Evolutionary conservation across 2,797 vertebrate genomes (phyloP), one percentile per base, ranked within the genome.

Genomic region (Helicolenus hilgendorfi): DNA sequence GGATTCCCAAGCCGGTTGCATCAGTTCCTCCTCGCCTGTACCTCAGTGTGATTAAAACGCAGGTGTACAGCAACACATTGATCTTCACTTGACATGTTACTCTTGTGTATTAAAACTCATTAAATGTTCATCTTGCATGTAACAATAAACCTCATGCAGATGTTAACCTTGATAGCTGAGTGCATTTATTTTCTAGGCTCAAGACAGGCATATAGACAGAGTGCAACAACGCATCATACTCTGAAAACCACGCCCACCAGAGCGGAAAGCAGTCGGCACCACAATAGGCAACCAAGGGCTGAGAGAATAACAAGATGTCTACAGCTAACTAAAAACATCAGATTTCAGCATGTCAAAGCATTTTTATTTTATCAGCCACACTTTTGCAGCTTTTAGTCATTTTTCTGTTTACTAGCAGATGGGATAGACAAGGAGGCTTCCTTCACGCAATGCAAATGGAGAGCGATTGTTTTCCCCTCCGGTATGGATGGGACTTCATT

Each of bases 51-150:
- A 85, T 80, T 72, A 82, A 77, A 72, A 68, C 63, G 80, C 80
- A 84, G 80, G 4, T 80, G 80, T 58, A 72, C 36, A 33, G 55
- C 29, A 35, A 81, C 69, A 71, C 70, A 36, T 72, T 58, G 76
- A 86, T 79, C 11, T 75, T 24, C 55, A 79, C 77, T 72, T 69
- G 78, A 75, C 77, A 41, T 31, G 41, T 68, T 70, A 56, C 78
- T 72, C 62, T 6, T 15, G 13, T 77, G 83, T 36, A 77, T 88
- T 72, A 65, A 75, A 89, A 81, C 76, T 84, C 83, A 81, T 81
- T 64, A 76, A 79, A 71, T 68, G 72, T 70, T 77, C 24, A 20
- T 71, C 26, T 59, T 45, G 35, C 59, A 18, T 15, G 20, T 53
- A 29, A 78, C 31, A 59, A 20, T 68, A 58, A 55, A 63, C 9